These are phyloP conservation scores for Flexamia atlantica DNA, from an alignment of 2,888 invertebrate species.

Conservation along the genomic window DNA sequence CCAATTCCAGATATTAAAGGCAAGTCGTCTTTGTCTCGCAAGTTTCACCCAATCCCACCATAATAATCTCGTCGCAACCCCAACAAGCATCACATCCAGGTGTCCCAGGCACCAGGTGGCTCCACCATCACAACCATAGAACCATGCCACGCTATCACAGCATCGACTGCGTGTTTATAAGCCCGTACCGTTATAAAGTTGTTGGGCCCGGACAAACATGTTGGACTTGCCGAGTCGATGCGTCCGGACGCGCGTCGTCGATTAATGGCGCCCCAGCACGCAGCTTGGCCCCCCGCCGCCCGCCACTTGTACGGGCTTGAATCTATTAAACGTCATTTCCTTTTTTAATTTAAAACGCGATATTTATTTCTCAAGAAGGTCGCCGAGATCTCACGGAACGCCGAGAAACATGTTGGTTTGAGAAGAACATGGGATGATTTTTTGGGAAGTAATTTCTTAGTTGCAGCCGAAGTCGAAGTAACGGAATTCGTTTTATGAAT, in stretches of 20 bases:
- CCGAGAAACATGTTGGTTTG: too few relatives aligned
- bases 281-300: constrained; percentile 5
- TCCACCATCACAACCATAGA: neutral
- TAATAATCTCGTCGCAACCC: neutral
- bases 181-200: constrained; percentile 46
- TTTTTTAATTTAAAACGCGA: constrained; percentile 36
- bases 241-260: constrained; percentile 16
- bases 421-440: too few relatives aligned
- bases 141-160: constrained; percentile 22
- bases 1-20: too few relatives aligned
- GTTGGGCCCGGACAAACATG: constrained; percentile 45
- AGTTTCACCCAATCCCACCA: too few relatives aligned
- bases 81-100: neutral
- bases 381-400: constrained; percentile 7
- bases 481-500: too few relatives aligned
- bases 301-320: constrained; percentile 17
- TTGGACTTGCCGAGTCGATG: constrained; percentile 22
- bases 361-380: constrained; percentile 7
- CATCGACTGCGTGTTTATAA: constrained; percentile 41
- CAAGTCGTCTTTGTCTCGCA: neutral
- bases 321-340: constrained; percentile 34
- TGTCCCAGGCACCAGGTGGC: neutral
- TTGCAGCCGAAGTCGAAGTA: too few relatives aligned
- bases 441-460: too few relatives aligned
- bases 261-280: constrained; percentile 42